Base-by-base conservation (phyloP, 2,888 invertebrate genomes). In the Busseola fusca region DNA sequence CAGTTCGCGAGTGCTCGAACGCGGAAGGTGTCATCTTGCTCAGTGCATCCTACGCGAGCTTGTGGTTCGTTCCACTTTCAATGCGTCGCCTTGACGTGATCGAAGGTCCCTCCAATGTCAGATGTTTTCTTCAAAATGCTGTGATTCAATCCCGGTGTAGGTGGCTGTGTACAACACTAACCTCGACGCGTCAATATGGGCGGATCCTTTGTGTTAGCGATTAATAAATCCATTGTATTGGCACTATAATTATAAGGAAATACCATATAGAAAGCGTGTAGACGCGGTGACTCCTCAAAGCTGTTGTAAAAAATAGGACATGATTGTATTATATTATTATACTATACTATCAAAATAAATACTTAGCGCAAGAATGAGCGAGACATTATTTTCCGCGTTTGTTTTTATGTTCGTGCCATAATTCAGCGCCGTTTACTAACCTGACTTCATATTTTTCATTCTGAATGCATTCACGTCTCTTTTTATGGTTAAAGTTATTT, bases 1-100 rank as follows among this genome's bases (percentile, higher is more conserved):
- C n/a, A 42, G 50, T 64, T 45, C 21, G 34, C 42, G 25, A 16
- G 48, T 57, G 63, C n/a, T 67, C 63, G 45, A 74, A 81, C 58
- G 57, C 86, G 87, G 87, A 88, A 85, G 85, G 80, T 69, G 75
- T 64, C 86, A 73, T 82, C 77, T 72, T 60, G 58, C 58, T 65
- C 48, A 64, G 69, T 57, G 66, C 78, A n/a, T 76, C 80, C 81
- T 74, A 80, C 80, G 72, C 84, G 77, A 71, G 74, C 69, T 80
- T 78, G 59, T 64, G 52, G 52, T 64, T 37, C 69, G 80, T 83
- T 76, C 81, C 80, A 83, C 86, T 86, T 85, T 82, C 85, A 84
- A 85, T 80, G 81, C 63, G 72, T 83, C 59, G 79, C 86, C 86
- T 86, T 80, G 84, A 73, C 76, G 71, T 64, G 58, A 62, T 64